Conservation (phyloP, 2,888 invertebrate species). For the Orchesellides sinensis region DNA sequence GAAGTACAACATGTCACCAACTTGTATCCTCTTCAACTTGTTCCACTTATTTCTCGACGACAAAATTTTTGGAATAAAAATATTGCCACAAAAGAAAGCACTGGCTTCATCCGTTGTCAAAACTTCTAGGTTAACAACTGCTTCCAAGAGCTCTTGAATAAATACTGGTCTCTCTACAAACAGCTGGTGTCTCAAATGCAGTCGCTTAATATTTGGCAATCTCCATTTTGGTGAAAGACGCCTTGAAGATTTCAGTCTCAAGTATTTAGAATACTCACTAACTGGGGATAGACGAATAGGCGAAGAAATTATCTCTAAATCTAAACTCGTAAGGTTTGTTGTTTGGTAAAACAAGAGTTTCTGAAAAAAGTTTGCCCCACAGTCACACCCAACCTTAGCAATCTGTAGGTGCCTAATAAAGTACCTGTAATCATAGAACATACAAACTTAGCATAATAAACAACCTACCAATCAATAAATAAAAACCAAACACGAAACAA, state of each 20-base stretch:
- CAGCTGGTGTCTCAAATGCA: constrained; percentile 51
- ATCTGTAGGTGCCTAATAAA: constrained; percentile 35
- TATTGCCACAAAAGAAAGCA: constrained; percentile 52
- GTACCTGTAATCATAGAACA: constrained; percentile 30
- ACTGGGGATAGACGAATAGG: constrained; percentile 53
- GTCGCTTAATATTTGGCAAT: constrained; percentile 39
- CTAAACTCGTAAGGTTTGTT: constrained; percentile 46
- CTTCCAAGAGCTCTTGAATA: constrained; percentile 46
- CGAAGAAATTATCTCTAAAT: constrained; percentile 52
- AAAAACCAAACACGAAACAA: too few relatives aligned
- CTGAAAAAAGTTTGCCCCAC: constrained; percentile 61
- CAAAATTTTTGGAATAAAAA: constrained; percentile 51
- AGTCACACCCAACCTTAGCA: constrained; percentile 58
- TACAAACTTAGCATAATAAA: too few relatives aligned
- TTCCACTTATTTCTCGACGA: constrained; percentile 42
- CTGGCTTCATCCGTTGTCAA: constrained; percentile 54
- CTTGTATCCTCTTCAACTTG: constrained; percentile 34
- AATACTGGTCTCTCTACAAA: constrained; percentile 47
- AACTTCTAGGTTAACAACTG: constrained; percentile 37
- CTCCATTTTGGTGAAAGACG: constrained; percentile 41
- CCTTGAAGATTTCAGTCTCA: constrained; percentile 10
- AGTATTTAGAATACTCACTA: constrained; percentile 43
- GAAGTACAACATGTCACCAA: constrained; percentile 43
- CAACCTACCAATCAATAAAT: too few relatives aligned
- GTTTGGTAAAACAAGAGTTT: constrained; percentile 49